A percentile compares a stretch with the other conserved stretches of the same genome.
Evolutionary conservation across 1,140 invertebrate species (phyloP).

Genomic region (Leptopilina boulardi): DNA sequence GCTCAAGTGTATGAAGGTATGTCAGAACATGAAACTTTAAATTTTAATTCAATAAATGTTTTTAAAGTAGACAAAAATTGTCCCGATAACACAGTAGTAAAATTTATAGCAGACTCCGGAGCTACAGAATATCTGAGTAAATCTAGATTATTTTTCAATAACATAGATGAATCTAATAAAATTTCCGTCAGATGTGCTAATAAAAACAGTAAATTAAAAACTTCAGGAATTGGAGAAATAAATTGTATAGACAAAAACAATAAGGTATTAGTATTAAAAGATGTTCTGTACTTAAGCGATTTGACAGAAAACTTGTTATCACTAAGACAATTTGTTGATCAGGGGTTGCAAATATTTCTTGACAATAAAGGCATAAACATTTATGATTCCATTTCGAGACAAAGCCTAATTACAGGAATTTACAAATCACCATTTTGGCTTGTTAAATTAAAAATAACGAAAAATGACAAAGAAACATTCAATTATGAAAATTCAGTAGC

Average conservation of each 20-base stretch:
- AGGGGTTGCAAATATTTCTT: conserved; percentile 9
- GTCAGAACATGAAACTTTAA: neutral
- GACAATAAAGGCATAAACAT: conserved; percentile 28
- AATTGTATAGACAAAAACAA: neutral
- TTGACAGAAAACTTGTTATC: conserved; percentile 30
- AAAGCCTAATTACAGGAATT: neutral
- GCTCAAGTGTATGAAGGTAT: neutral
- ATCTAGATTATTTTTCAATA: conserved; percentile 10
- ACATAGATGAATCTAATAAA: neutral
- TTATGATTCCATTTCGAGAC: neutral
- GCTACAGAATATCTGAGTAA: conserved; percentile 31
- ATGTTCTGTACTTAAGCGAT: neutral
- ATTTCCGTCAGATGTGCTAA: neutral
- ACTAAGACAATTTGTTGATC: conserved; percentile 22
- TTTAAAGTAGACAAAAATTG: conserved; percentile 32
- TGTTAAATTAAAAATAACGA: neutral
- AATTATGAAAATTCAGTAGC: neutral
- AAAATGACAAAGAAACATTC: neutral
- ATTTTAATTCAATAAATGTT: neutral
- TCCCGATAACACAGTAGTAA: neutral
- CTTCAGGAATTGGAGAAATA: neutral
- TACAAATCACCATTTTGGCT: conserved; percentile 28
- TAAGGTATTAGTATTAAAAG: neutral
- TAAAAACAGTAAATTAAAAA: neutral
- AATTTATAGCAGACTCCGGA: conserved; percentile 32